Base-by-base conservation (phyloP, 2,797 vertebrate genomes). In the Merluccius polli region DNA sequence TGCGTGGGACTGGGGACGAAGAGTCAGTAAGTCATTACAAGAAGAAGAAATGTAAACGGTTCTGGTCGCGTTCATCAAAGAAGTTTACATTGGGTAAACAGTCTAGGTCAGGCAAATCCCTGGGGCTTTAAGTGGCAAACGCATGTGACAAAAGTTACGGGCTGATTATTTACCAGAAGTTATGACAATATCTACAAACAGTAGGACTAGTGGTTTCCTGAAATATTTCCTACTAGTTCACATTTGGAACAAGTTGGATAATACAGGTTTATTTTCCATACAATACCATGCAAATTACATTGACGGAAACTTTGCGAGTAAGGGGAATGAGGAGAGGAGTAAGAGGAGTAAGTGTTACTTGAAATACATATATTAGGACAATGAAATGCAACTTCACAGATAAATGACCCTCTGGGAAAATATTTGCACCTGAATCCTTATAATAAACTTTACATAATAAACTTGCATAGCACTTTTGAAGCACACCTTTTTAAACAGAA, bases 1-100 rank as follows among this genome's bases (percentile, higher is more conserved):
- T n/a, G n/a, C n/a, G n/a, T n/a, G n/a, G n/a, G n/a, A n/a, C n/a
- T n/a, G n/a, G n/a, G n/a, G 63, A 12, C 0, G 5, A 59, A 59
- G 4, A 21, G 44, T 21, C 16, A n/a, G 63, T 12, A 15, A 68
- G 24, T 31, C 2, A 68, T 68, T 30, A 68, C 65, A 31, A 68
- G 27, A 24, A 12, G 33, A 24, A 35, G 5, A 74, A 83, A 82
- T 83, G 85, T 80, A 83, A 90, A 83, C 82, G 63, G 27, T 15
- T 65, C 21, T 38, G 11, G 6, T 48, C 65, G 41, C 80, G 76
- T 85, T 87, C 83, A 73, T 76, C 24, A 65, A 87, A 70, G 44
- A 68, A 52, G 77, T 86, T 84, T 76, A 81, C 87, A 86, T 89
- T 87, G 80, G 87, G 85, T 74, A 81, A 75, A 76, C 78, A 80